These are phyloP conservation scores for Argyrosomus japonicus DNA, from an alignment of 2,113 vertebrate species.

Conservation along the genomic window DNA sequence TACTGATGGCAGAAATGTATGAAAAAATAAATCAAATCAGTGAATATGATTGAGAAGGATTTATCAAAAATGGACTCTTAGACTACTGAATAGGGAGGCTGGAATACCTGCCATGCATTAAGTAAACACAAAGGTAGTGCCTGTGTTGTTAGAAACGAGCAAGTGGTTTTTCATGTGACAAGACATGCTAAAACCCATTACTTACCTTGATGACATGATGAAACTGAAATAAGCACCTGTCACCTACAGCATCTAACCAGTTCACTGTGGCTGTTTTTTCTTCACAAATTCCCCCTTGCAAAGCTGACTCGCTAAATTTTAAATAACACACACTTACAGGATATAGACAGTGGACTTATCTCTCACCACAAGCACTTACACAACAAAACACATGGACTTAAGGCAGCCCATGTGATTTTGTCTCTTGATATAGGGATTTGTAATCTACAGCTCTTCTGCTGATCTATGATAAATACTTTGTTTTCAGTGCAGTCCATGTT, in stretches of 20 bases:
- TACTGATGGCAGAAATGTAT: neutral
- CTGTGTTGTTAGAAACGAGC: neutral
- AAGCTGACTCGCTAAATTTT: neutral
- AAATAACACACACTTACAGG: too few relatives aligned
- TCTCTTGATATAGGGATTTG: neutral
- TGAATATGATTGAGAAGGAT: neutral
- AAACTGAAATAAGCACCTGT: conserved; percentile 16
- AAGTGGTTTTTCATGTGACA: neutral
- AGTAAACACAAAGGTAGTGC: neutral
- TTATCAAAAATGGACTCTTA: neutral
- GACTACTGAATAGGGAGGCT: neutral
- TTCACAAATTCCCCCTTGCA: neutral
- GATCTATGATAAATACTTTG: neutral
- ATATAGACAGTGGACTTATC: neutral
- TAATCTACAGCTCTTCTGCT: neutral
- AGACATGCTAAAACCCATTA: neutral
- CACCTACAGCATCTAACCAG: neutral
- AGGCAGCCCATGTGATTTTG: neutral
- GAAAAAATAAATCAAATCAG: neutral
- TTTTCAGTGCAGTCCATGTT: neutral
- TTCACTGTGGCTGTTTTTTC: neutral
- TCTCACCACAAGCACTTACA: neutral
- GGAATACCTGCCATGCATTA: neutral
- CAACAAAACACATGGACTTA: neutral
- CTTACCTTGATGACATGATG: conserved; percentile 12